Conservation (phyloP, 1,140 invertebrate genomes). For the Mycetomoellerius zeteki region DNA sequence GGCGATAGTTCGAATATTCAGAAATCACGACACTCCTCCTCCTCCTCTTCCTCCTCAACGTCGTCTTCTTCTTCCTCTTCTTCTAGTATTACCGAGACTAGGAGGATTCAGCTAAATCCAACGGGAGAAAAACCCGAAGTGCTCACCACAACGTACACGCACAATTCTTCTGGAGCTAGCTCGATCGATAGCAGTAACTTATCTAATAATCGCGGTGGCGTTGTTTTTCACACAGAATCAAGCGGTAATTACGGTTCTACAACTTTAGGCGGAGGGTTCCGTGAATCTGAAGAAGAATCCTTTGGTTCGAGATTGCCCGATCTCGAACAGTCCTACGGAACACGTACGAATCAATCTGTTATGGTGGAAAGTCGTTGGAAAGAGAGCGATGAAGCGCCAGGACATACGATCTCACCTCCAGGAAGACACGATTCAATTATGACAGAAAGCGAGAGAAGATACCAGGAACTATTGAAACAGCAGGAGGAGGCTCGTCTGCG, state of each 20-base stretch:
- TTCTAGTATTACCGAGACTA: conserved; percentile 35
- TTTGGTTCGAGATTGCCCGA: conserved; percentile 23
- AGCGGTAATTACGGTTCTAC: background rate
- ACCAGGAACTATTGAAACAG: conserved; percentile 37
- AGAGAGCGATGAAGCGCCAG: conserved; percentile 16
- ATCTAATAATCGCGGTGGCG: conserved; percentile 9
- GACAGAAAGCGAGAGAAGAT: conserved; percentile 35
- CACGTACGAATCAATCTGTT: conserved; percentile 1
- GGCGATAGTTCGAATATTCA: conserved; percentile 68
- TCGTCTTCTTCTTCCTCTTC: conserved; percentile 50
- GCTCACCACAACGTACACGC: conserved; percentile 74
- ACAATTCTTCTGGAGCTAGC: conserved; percentile 71
- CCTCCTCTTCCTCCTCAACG: conserved; percentile 44
- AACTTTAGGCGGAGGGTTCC: conserved; percentile 58
- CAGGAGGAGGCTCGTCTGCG: conserved; percentile 41
- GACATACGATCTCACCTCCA: conserved; percentile 19
- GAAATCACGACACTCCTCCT: conserved; percentile 65
- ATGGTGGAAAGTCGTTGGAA: conserved; percentile 48
- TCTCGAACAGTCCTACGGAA: background rate
- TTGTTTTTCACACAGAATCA: conserved; percentile 54
- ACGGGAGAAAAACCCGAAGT: conserved; percentile 63
- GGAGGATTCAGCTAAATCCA: conserved; percentile 69
- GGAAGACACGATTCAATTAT: background rate
- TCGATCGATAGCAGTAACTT: background rate
- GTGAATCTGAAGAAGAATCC: background rate